Evolutionary conservation across 2,113 vertebrate genomes (phyloP), one percentile per base, ranked within the genome.

Genomic region (Ptychochromis oligacanthus): DNA sequence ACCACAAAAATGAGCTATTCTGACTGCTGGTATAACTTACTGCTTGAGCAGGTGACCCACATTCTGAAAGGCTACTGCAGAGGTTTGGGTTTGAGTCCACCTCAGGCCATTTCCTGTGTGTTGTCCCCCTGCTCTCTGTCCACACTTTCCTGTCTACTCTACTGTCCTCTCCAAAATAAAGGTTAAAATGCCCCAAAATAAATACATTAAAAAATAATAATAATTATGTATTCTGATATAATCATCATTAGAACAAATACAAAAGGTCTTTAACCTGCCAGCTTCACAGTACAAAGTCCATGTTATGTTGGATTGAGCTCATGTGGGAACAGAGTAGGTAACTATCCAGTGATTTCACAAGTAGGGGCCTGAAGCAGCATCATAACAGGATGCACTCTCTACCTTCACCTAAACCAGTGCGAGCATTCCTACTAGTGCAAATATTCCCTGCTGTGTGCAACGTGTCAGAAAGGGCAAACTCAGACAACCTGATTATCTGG

Each of bases 231-330:
- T 49, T 28, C 64, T 49, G 64, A 43, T 28, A 24, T 40, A 1
- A 9, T 70, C 64, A 28, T 28, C 20, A 28, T 49, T 1, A 70
- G 65, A 28, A 49, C 11, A 70, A 15, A 12, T 49, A 17, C 28
- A 49, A 70, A 43, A 49, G 1, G 22, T 49, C 14, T 26, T 40
- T 46, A 28, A 26, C 38, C 20, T 46, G 64, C 40, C 40, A 46
- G 3, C 1, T 70, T 2, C 24, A 20, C 40, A 0, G 22, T 13
- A 13, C 2, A 72, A 52, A 0, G 17, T 28, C 12, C 24, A 31
- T 2, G 10, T 72, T 52, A 72, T 11, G 7, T 31, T 52, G 26
- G 17, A 52, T 24, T 52, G 26, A 31, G 1, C 17, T 52, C 38
- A 1, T 13, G 52, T 26, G 28, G 43, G 52, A 52, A 31, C 43